A percentile compares a stretch with the other conserved stretches of the same genome.
phyloP scores from a whole-genome alignment of 1,140 invertebrate species.

The Formica exsecta region DNA sequence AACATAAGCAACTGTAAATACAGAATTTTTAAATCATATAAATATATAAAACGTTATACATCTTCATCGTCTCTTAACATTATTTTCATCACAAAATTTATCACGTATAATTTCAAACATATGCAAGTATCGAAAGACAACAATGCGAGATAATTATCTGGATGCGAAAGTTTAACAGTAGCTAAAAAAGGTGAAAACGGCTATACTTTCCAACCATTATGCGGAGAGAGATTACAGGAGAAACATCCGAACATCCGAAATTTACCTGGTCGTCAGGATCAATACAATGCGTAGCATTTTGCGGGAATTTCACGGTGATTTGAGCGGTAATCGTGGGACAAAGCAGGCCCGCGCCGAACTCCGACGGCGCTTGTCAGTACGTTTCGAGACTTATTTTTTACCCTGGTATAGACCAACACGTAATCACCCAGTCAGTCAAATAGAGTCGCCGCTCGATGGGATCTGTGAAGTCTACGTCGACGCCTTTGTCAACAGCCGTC shows the following conservation, averaged over 20 bases:
- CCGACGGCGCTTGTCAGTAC: constrained; percentile 72
- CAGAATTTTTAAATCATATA: constrained; percentile 61
- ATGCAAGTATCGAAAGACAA: background rate
- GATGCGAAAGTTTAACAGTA: background rate
- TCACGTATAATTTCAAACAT: constrained; percentile 4
- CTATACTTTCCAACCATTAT: background rate
- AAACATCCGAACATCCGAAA: constrained; percentile 52
- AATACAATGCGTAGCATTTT: constrained; percentile 80
- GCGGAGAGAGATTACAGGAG: background rate
- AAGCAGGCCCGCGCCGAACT: constrained; percentile 73
- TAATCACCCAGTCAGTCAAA: constrained; percentile 77
- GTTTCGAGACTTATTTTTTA: constrained; percentile 69
- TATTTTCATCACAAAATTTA: background rate
- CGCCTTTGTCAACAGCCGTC: constrained; percentile 72
- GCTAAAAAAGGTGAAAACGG: background rate
- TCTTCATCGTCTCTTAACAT: background rate
- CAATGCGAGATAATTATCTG: constrained; percentile 23
- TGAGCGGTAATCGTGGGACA: constrained; percentile 83
- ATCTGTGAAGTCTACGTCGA: constrained; percentile 38
- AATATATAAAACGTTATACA: constrained; percentile 70
- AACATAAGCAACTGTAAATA: constrained; percentile 24
- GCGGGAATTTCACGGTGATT: constrained; percentile 84
- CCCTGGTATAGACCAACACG: constrained; percentile 70
- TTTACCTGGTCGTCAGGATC: constrained; percentile 63
- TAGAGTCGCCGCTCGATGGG: constrained; percentile 73